Conservation (phyloP, 1,140 invertebrate genomes). For the Penaeus indicus region DNA sequence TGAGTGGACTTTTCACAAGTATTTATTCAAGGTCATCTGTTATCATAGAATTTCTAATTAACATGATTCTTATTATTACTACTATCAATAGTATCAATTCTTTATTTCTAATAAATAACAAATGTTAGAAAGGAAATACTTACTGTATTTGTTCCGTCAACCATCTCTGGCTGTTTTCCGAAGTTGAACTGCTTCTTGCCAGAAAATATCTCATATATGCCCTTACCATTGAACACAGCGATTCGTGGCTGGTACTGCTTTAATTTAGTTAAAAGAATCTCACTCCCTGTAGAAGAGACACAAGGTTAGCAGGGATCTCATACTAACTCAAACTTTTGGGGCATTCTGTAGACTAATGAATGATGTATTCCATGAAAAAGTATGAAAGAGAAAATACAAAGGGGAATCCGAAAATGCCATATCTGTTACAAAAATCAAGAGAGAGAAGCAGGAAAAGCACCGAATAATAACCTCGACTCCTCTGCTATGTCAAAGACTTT, state of each 20-base stretch:
- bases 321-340: not conserved
- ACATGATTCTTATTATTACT: no score
- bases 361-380: not conserved
- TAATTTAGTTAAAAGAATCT: conserved; percentile 90
- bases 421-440: not conserved
- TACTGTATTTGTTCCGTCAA: conserved; percentile 94
- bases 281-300: conserved; percentile 77
- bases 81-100: no score
- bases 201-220: conserved; percentile 97
- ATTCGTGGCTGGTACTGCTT: conserved; percentile 94
- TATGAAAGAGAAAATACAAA: no score
- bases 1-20: not conserved
- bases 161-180: conserved; percentile 91
- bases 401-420: not conserved
- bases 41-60: not conserved
- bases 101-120: not conserved
- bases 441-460: not conserved
- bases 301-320: not conserved
- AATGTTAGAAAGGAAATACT: conserved; percentile 70
- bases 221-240: conserved; percentile 97
- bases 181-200: conserved; percentile 98
- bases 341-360: not conserved
- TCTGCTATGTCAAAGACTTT: no score
- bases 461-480: no score
- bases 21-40: no score